phyloP scores from a whole-genome alignment of 1,140 invertebrate genomes.

The Papilio xuthus region DNA sequence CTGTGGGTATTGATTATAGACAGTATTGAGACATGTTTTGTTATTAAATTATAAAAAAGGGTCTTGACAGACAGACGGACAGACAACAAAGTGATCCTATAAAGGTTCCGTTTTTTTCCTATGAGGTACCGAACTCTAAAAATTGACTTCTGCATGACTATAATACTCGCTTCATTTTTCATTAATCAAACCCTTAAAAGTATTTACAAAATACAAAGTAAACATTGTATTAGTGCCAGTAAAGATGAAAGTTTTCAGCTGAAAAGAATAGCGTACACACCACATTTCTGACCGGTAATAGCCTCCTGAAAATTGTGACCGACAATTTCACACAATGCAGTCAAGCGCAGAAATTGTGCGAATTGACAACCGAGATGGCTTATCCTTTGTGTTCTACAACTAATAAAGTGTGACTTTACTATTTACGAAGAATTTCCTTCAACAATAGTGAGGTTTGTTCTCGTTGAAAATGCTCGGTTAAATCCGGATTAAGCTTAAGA shows the following conservation, averaged over 20 bases:
- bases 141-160: too few species aligned
- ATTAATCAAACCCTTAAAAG: too few species aligned
- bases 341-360: neutral
- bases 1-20: too few species aligned
- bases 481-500: neutral
- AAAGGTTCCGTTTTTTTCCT: too few species aligned
- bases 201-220: neutral
- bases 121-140: too few species aligned
- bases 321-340: neutral
- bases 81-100: too few species aligned
- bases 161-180: too few species aligned
- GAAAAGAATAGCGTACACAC: neutral
- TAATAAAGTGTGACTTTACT: neutral
- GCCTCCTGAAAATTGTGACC: neutral
- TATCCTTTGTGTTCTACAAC: conserved; percentile 13
- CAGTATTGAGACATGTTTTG: too few species aligned
- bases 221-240: neutral
- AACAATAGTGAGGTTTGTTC: neutral
- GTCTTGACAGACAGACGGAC: too few species aligned
- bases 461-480: neutral
- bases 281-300: neutral
- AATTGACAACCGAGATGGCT: neutral
- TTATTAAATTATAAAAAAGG: too few species aligned
- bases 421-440: neutral
- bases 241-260: neutral